Percentiles rank a stretch among this genome's conserved stretches.
Conservation (phyloP, 2,888 invertebrate species). For the Xanthorhoe designata region DNA sequence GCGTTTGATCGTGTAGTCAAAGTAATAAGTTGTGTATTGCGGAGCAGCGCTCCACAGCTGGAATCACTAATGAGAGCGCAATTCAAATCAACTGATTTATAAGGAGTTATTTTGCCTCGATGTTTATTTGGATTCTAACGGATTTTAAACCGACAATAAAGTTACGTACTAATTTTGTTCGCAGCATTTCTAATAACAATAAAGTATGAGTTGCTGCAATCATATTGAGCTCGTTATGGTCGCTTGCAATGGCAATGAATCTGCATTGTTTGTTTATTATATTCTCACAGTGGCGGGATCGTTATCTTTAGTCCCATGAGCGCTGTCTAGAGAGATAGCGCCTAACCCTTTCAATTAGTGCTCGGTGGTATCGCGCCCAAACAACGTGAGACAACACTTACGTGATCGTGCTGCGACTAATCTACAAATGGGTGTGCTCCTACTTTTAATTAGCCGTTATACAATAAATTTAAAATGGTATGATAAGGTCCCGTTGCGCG, state of each 20-base stretch:
- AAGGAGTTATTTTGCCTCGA: slow-evolving; percentile 78
- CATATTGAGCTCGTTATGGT: slow-evolving; percentile 12
- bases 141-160: slow-evolving; percentile 55
- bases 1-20: slow-evolving; percentile 73
- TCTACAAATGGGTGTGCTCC: slow-evolving; percentile 62
- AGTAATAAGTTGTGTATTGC: slow-evolving; percentile 83
- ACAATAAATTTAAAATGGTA: slow-evolving; percentile 79
- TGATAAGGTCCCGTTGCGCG: slow-evolving; percentile 76
- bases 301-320: slow-evolving; percentile 66
- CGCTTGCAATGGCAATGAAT: slow-evolving; percentile 5
- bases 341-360: slow-evolving; percentile 74
- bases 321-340: slow-evolving; percentile 67
- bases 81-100: slow-evolving; percentile 84
- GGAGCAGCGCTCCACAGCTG: slow-evolving; percentile 67
- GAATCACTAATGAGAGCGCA: slow-evolving; percentile 82
- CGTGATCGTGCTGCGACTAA: slow-evolving; percentile 72
- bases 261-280: slow-evolving; percentile 16
- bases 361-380: slow-evolving; percentile 51
- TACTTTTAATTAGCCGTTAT: slow-evolving; percentile 80
- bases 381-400: slow-evolving; percentile 64
- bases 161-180: slow-evolving; percentile 59
- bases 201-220: slow-evolving; percentile 14
- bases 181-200: slow-evolving; percentile 3
- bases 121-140: slow-evolving; percentile 78
- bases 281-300: slow-evolving; percentile 9